Conservation (phyloP, 2,113 vertebrate species). For the Eulemur macaco region DNA sequence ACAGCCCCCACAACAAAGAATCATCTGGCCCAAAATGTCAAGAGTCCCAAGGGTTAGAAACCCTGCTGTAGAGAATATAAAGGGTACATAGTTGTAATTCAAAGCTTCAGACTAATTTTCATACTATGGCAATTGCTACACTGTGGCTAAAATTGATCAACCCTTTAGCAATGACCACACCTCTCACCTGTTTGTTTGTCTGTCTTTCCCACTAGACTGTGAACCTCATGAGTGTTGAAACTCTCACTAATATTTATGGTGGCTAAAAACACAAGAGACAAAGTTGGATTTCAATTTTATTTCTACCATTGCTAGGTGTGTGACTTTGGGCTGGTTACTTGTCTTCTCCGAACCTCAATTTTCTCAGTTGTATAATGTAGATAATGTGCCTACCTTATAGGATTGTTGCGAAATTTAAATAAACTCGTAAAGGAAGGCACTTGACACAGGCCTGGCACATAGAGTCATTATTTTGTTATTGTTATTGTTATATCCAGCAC, state of each 20-base stretch:
- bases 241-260: background rate
- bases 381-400: slow-evolving; percentile 1
- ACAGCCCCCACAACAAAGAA: background rate
- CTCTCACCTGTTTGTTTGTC: background rate
- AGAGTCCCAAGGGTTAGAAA: background rate
- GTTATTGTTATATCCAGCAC: background rate
- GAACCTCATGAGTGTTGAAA: background rate
- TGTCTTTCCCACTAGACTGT: background rate
- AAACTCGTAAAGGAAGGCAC: background rate
- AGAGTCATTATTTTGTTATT: background rate
- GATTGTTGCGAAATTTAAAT: slow-evolving; percentile 14
- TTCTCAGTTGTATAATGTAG: slow-evolving; percentile 47
- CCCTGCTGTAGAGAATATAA: background rate
- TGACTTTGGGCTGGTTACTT: slow-evolving; percentile 5
- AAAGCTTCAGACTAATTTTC: background rate
- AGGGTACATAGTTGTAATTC: background rate
- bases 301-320: background rate
- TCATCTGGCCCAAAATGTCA: background rate
- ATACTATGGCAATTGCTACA: background rate
- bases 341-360: slow-evolving; percentile 1
- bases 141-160: background rate
- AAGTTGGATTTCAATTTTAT: background rate
- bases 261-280: background rate
- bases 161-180: background rate
- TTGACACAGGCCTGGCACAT: background rate